These are phyloP conservation scores for Acinonyx jubatus DNA, from an alignment of 2,113 vertebrate genomes.

Conservation along the genomic window DNA sequence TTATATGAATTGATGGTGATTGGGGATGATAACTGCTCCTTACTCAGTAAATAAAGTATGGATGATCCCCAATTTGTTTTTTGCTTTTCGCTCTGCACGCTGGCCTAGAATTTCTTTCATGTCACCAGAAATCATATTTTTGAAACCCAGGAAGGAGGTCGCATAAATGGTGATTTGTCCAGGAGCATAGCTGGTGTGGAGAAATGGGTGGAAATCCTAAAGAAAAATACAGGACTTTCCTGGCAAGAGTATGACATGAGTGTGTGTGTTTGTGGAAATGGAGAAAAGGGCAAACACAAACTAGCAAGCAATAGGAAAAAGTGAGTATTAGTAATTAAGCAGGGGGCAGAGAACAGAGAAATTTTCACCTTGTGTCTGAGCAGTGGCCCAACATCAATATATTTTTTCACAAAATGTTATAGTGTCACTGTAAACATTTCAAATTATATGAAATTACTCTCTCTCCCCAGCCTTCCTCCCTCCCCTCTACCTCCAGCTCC, in stretches of 20 bases:
- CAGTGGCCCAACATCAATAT: not conserved
- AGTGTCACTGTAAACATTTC: not conserved
- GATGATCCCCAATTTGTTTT: not conserved
- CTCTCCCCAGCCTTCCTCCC: too few species aligned
- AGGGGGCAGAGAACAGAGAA: not conserved
- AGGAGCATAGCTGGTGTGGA: not conserved
- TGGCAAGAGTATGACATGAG: not conserved
- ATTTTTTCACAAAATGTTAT: not conserved
- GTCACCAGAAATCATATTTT: not conserved
- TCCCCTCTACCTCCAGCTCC: accelerated
- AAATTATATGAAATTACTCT: not conserved
- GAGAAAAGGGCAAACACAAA: not conserved
- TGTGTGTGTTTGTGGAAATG: not conserved
- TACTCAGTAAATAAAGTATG: not conserved
- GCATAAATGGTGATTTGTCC: not conserved
- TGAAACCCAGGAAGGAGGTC: not conserved
- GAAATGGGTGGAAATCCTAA: not conserved
- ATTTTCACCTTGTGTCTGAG: not conserved
- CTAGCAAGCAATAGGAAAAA: not conserved
- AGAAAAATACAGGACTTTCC: not conserved
- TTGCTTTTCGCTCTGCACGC: not conserved
- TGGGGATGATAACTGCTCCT: not conserved
- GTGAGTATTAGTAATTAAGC: not conserved
- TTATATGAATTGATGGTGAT: not conserved
- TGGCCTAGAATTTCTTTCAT: not conserved